Percentiles rank a stretch among this genome's conserved stretches.
These are phyloP conservation scores for Micrasema minimum DNA, from an alignment of 1,140 invertebrate species.

Conservation along the genomic window DNA sequence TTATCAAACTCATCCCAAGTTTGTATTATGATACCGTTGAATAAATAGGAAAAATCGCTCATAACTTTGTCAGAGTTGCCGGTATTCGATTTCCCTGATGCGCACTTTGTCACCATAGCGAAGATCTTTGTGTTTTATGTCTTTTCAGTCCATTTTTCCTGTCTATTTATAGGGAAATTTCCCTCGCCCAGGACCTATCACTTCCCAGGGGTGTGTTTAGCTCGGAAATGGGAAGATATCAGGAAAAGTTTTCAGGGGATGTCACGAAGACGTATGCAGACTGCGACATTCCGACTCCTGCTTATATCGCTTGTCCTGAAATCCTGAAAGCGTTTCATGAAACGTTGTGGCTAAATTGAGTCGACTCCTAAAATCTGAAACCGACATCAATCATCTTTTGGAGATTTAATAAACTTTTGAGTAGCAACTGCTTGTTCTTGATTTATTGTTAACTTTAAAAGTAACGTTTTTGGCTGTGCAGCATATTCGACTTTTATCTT, in stretches of 20 bases:
- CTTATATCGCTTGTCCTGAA: too few species aligned
- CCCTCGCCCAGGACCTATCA: constrained; percentile 15
- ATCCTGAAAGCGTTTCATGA: too few species aligned
- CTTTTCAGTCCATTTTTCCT: constrained; percentile 38
- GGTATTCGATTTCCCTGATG: constrained; percentile 24
- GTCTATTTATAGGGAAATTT: constrained; percentile 36
- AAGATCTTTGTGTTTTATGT: constrained; percentile 30
- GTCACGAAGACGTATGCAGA: constrained; percentile 22
- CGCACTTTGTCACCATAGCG: constrained; percentile 32
- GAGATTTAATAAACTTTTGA: too few species aligned
- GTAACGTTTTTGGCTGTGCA: too few species aligned
- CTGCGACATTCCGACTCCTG: not conserved
- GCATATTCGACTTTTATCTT: too few species aligned
- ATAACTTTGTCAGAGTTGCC: constrained; percentile 2
- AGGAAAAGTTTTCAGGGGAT: not conserved
- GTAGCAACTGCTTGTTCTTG: too few species aligned
- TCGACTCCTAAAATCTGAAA: too few species aligned
- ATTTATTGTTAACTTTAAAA: too few species aligned
- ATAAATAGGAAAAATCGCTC: constrained; percentile 36
- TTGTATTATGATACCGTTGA: too few species aligned
- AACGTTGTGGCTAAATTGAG: too few species aligned
- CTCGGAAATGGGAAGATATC: constrained; percentile 17
- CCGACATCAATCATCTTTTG: too few species aligned
- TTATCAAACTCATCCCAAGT: too few species aligned
- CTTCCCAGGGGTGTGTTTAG: constrained; percentile 25